phyloP scores from a whole-genome alignment of 1,140 invertebrate species.

The Brachionus paranguensis region DNA sequence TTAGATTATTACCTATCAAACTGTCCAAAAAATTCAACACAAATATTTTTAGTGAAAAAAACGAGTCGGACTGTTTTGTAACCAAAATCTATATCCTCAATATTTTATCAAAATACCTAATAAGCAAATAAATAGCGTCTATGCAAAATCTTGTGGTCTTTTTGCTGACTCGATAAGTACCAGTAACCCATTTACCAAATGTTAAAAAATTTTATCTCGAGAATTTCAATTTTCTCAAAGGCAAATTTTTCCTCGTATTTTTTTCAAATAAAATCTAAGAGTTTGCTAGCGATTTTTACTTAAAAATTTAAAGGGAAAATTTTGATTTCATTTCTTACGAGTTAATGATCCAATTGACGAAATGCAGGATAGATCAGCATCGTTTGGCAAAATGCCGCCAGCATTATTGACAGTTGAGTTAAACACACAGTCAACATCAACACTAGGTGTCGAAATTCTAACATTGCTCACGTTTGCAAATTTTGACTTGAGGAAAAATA shows the following conservation, averaged over 20 bases:
- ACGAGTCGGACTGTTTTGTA: neutral
- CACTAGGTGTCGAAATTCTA: neutral
- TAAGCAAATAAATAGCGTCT: neutral
- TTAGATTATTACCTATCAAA: too few species aligned
- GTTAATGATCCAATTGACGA: neutral
- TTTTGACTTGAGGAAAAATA: neutral
- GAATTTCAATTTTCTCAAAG: neutral
- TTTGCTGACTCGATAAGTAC: neutral
- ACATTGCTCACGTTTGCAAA: neutral
- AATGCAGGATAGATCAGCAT: conserved; percentile 28
- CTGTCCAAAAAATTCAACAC: neutral
- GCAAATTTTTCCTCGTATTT: neutral
- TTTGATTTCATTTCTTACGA: neutral
- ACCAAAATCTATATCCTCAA: neutral
- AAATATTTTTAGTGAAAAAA: neutral
- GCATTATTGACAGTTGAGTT: conserved; percentile 27
- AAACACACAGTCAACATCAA: neutral
- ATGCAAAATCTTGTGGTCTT: neutral
- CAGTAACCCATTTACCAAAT: neutral
- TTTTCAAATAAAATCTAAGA: neutral
- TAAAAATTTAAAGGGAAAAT: neutral
- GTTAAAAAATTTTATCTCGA: neutral
- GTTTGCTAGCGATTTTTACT: neutral
- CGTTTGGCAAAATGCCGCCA: neutral
- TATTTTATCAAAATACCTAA: neutral